A percentile compares a stretch with the other conserved stretches of the same genome.
Conservation (phyloP, 1,140 invertebrate species). For the Anadara kagoshimensis region DNA sequence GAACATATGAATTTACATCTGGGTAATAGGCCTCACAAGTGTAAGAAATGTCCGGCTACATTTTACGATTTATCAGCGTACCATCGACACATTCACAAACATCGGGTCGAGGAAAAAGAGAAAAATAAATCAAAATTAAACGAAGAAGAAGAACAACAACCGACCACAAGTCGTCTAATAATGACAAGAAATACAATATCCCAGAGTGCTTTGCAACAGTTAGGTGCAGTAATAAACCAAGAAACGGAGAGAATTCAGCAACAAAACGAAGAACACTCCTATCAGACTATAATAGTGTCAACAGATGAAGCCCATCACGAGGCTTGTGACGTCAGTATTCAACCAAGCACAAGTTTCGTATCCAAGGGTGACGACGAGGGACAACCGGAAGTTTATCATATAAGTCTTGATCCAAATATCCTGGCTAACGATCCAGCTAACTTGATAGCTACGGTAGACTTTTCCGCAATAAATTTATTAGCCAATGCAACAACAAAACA, state of each 20-base stretch:
- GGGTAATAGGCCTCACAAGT: constrained; percentile 70
- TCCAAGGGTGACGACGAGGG: background rate
- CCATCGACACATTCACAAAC: constrained; percentile 64
- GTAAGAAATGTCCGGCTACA: constrained; percentile 66
- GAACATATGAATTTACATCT: constrained; percentile 76
- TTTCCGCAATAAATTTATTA: constrained; percentile 51
- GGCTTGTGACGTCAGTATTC: constrained; percentile 3
- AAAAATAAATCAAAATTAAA: background rate
- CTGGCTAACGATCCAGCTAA: constrained; percentile 19
- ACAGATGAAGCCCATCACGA: constrained; percentile 6
- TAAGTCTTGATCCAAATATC: constrained; percentile 32
- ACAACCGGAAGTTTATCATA: constrained; percentile 38
- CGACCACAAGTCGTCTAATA: background rate
- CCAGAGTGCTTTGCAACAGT: background rate
- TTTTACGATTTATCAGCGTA: constrained; percentile 71
- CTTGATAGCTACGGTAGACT: constrained; percentile 37
- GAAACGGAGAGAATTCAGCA: constrained; percentile 4
- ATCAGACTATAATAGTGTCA: constrained; percentile 4
- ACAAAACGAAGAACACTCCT: background rate
- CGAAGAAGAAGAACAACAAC: background rate
- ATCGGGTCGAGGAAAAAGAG: constrained; percentile 23
- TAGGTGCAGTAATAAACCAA: constrained; percentile 1
- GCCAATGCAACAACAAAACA: constrained; percentile 50
- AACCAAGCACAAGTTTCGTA: background rate
- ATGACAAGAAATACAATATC: background rate